A percentile compares a stretch with the other conserved stretches of the same genome.
phyloP scores from a whole-genome alignment of 2,888 invertebrate genomes.

The Temnothorax ravouxi region DNA sequence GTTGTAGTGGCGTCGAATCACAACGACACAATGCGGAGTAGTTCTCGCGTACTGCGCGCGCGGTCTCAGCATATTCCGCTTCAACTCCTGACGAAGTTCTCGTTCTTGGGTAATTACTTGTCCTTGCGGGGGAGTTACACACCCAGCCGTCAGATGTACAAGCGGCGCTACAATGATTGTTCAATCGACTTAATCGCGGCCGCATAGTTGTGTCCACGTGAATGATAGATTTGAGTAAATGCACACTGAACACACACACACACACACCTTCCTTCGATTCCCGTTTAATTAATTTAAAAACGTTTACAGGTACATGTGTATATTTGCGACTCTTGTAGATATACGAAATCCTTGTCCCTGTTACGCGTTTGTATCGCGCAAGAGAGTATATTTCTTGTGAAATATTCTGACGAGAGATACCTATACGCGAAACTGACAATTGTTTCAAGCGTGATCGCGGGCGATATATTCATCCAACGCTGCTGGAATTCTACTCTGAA shows the following conservation, averaged over 20 bases:
- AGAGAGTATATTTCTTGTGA: background rate
- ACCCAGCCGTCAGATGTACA: constrained; percentile 66
- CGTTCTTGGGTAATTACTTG: constrained; percentile 72
- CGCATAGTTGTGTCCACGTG: constrained; percentile 21
- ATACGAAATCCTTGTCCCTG: background rate
- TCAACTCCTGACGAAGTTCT: constrained; percentile 71
- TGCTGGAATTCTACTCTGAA: background rate
- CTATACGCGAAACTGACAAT: background rate
- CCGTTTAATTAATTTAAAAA: background rate
- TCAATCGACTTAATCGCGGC: constrained; percentile 74
- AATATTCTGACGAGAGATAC: background rate
- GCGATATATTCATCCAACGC: background rate
- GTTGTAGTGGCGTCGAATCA: constrained; percentile 64
- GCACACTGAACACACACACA: background rate
- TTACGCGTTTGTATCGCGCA: background rate
- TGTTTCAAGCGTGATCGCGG: background rate
- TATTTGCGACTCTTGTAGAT: background rate
- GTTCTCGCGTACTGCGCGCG: constrained; percentile 61
- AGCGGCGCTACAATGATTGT: constrained; percentile 68
- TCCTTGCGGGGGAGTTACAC: constrained; percentile 65
- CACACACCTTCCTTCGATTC: background rate
- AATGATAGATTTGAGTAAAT: constrained; percentile 25
- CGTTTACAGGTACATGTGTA: background rate
- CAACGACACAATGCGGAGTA: constrained; percentile 70
- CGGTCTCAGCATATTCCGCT: constrained; percentile 66